Conservation (phyloP, 1,140 invertebrate genomes). For the Brachionus rubens region DNA sequence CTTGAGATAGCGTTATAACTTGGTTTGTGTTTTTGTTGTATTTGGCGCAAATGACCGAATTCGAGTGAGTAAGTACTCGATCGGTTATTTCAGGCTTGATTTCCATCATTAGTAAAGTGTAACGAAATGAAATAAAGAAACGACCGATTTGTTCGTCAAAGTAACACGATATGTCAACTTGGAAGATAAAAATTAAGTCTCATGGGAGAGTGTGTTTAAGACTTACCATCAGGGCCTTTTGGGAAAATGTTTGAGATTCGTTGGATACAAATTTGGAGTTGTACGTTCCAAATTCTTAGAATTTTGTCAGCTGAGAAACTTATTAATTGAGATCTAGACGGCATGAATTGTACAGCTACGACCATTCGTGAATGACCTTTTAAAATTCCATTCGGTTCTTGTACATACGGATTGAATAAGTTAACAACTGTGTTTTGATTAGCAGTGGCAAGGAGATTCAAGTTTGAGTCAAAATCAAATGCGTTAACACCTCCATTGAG, state of each 20-base stretch:
- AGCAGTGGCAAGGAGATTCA: constrained; percentile 41
- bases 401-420: constrained; percentile 40
- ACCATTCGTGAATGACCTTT: constrained; percentile 60
- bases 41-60: constrained; percentile 55
- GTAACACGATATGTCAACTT: constrained; percentile 53
- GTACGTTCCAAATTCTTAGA: constrained; percentile 60
- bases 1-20: constrained; percentile 56
- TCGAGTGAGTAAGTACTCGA: constrained; percentile 57
- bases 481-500: constrained; percentile 31
- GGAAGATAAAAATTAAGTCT: not conserved
- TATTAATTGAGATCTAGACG: constrained; percentile 55
- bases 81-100: constrained; percentile 58
- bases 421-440: constrained; percentile 44
- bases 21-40: constrained; percentile 58
- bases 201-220: not conserved
- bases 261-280: constrained; percentile 52
- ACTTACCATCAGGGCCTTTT: constrained; percentile 57
- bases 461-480: constrained; percentile 37
- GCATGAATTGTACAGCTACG: constrained; percentile 58
- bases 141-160: constrained; percentile 55
- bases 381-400: constrained; percentile 49
- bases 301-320: constrained; percentile 61
- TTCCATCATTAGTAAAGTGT: constrained; percentile 56
- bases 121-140: constrained; percentile 58
- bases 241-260: constrained; percentile 56